Base-by-base conservation (phyloP, 2,113 vertebrate genomes). In the Nicator chloris region DNA sequence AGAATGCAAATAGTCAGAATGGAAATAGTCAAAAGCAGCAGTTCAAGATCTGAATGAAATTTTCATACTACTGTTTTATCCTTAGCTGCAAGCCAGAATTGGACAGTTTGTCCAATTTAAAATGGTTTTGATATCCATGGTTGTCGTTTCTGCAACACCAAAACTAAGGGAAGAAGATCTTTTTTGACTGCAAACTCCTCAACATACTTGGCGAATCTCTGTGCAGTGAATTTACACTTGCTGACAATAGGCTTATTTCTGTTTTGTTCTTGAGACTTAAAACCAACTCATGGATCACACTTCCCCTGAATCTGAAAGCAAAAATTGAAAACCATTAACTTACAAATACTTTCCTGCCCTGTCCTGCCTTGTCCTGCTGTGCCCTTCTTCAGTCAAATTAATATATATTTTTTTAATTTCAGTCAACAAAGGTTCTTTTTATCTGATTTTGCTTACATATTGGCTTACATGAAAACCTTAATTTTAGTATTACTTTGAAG, bases 401-500 rank as follows among this genome's bases (percentile, higher is more conserved):
- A 31, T 31, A 47, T 5, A 11, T 47, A 13, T 27, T 50, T 35
- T 31, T 44, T 57, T 79, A 70, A 47, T 50, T 57, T 56, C n/a
- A 27, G 10, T 53, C 22, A 69, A 7, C 23, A 61, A 7, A 54
- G 2, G 6, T 4, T 42, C 9, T 50, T 76, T 72, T 78, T 30
- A 13, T 4, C 56, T 85, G 23, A 39, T 61, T 44, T 70, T 80
- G 5, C 1, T 59, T 75, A 7, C 35, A 37, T 40, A 37, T 79
- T 50, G 5, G 9, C 13, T 76, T 45, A 50, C 2, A 30, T 2
- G 0, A 33, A 85, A 66, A 9, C 2, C 1, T 61, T 42, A 4
- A 28, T 44, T 66, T 70, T 19, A 39, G 5, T 39, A 42, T 53
- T 54, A 7, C 63, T 82, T 51, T 44, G 23, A 75, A 50, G 17